Percentiles rank a stretch among this genome's conserved stretches.
phyloP scores from a whole-genome alignment of 1,140 invertebrate genomes.

The Oppia nitens region DNA sequence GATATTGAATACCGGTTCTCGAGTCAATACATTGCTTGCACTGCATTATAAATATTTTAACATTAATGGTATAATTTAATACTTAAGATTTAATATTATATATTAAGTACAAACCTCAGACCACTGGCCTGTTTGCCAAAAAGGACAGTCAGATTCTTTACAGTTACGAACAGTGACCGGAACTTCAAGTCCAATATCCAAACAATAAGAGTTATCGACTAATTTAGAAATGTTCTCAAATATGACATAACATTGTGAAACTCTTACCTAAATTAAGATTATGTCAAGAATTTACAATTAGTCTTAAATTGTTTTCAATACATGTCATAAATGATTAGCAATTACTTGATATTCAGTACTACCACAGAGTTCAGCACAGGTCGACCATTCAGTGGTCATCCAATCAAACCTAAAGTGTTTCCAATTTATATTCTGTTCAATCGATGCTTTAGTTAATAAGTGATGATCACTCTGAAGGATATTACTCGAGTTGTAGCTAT shows the following conservation, averaged over 20 bases:
- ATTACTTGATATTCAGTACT: conserved; percentile 48
- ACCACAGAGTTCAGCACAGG: conserved; percentile 69
- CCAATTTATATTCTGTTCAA: no score
- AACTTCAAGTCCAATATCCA: conserved; percentile 41
- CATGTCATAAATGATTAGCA: no score
- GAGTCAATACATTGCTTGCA: conserved; percentile 44
- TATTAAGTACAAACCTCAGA: conserved; percentile 27
- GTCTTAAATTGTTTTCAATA: no score
- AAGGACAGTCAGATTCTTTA: conserved; percentile 47
- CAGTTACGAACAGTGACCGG: conserved; percentile 48
- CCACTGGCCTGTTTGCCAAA: conserved; percentile 54
- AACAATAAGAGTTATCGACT: conserved; percentile 46
- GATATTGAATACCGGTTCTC: conserved; percentile 37
- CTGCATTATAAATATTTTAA: conserved; percentile 2
- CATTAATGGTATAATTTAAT: not conserved
- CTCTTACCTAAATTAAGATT: conserved; percentile 37
- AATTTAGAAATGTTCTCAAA: conserved; percentile 37
- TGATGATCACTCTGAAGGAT: no score
- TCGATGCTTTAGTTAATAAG: no score
- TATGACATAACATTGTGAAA: conserved; percentile 47
- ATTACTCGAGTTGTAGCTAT: no score
- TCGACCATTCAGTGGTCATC: conserved; percentile 62
- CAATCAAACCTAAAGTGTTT: conserved; percentile 41
- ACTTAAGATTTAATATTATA: not conserved
- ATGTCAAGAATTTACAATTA: conserved; percentile 21